Percentiles rank a stretch among this genome's conserved stretches.
phyloP scores from a whole-genome alignment of 2,113 vertebrate species.

The Polyodon spathula region DNA sequence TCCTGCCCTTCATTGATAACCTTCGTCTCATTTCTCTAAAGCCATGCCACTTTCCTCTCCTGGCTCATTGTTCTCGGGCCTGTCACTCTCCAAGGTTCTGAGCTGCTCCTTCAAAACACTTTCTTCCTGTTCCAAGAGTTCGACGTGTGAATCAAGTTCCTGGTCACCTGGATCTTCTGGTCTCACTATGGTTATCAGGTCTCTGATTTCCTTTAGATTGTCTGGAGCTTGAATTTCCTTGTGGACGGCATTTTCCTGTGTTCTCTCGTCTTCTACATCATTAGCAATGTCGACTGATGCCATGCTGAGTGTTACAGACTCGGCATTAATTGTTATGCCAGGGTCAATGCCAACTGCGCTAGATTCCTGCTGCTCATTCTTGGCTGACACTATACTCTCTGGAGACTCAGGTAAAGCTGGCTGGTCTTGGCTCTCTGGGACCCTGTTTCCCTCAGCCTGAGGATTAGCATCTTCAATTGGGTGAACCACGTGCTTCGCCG shows the following conservation, averaged over 20 bases:
- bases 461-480: not conserved
- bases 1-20: too few relatives aligned
- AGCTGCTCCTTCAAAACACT: not conserved
- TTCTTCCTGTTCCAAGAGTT: not conserved
- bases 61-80: not conserved
- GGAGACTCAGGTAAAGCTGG: not conserved
- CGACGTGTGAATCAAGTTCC: constrained; percentile 21
- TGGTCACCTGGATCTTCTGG: constrained; percentile 27
- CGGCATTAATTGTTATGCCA: not conserved
- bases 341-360: not conserved
- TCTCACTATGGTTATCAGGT: constrained; percentile 33
- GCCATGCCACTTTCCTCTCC: not conserved
- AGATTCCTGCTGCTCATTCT: constrained; percentile 1
- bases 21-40: not conserved
- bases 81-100: not conserved
- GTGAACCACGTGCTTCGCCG: constrained; percentile 27
- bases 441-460: constrained; percentile 21
- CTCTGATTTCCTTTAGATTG: constrained; percentile 43
- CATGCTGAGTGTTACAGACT: not conserved
- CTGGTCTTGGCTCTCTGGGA: not conserved
- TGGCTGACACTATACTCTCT: not conserved
- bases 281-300: not conserved
- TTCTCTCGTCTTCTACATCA: constrained; percentile 6
- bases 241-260: not conserved
- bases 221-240: constrained; percentile 22